A percentile compares a stretch with the other conserved stretches of the same genome.
phyloP scores from a whole-genome alignment of 2,888 invertebrate species.

The Anthrax anthrax region DNA sequence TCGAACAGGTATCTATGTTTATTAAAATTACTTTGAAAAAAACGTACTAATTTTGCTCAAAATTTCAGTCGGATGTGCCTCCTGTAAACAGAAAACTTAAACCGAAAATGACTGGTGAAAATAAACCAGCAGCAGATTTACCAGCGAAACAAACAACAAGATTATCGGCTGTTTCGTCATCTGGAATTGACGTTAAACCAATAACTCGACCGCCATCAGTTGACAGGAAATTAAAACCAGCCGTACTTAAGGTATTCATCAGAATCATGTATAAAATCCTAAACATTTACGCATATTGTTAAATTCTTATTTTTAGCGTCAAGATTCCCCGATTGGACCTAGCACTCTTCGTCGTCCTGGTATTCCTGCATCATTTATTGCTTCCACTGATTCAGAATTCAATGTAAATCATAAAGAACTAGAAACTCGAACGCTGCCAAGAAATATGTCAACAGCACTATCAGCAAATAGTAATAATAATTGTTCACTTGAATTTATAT shows the following conservation, averaged over 20 bases:
- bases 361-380: conserved; percentile 25
- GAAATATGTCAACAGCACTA: conserved; percentile 19
- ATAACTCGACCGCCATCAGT: conserved; percentile 39
- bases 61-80: conserved; percentile 38
- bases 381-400: conserved; percentile 20
- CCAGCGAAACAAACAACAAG: conserved; percentile 25
- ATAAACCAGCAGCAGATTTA: conserved; percentile 25
- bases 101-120: conserved; percentile 38
- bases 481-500: conserved; percentile 32
- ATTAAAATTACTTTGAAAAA: background rate
- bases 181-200: conserved; percentile 4
- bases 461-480: background rate
- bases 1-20: conserved; percentile 21
- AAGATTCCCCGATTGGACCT: conserved; percentile 1
- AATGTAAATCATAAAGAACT: conserved; percentile 12
- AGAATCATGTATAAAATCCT: background rate
- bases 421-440: conserved; percentile 29
- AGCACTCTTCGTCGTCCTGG: conserved; percentile 22
- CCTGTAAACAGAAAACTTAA: conserved; percentile 70
- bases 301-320: conserved; percentile 4
- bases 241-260: conserved; percentile 33
- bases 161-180: conserved; percentile 1
- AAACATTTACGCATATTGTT: background rate
- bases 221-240: conserved; percentile 47
- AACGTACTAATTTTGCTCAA: background rate